Percentiles rank a stretch among this genome's conserved stretches.
Conservation (phyloP, 2,888 invertebrate species). For the Eupithecia subfuscata region DNA sequence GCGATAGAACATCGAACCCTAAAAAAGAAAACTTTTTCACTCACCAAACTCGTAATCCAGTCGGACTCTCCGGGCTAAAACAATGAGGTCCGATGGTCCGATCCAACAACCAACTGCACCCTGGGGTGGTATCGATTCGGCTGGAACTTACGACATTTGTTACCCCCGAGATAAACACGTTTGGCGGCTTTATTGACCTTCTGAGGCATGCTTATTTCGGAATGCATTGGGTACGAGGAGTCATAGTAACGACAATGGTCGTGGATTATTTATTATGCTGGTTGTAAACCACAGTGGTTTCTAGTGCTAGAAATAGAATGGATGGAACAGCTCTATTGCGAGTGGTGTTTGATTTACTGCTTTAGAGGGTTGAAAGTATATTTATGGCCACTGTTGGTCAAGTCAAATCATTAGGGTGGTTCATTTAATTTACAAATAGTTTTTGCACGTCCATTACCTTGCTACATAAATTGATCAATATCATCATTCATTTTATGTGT, state of each 20-base stretch:
- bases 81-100: conserved; percentile 46
- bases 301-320: conserved; percentile 15
- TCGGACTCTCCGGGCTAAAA: conserved; percentile 36
- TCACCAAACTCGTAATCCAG: conserved; percentile 37
- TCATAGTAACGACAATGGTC: conserved; percentile 12
- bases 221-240: conserved; percentile 29
- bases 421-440: too few species aligned
- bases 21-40: conserved; percentile 36
- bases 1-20: conserved; percentile 1
- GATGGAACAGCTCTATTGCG: conserved; percentile 8
- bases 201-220: conserved; percentile 36
- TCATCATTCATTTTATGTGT: background rate
- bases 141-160: conserved; percentile 48
- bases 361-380: background rate
- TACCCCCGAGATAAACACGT: conserved; percentile 45
- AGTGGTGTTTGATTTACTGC: conserved; percentile 7
- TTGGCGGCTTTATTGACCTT: conserved; percentile 41
- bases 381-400: background rate
- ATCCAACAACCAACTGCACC: conserved; percentile 57
- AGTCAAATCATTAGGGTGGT: too few species aligned
- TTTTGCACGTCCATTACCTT: too few species aligned
- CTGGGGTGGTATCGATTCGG: conserved; percentile 60
- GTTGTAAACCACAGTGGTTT: conserved; percentile 14
- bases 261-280: conserved; percentile 21
- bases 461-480: background rate